Evolutionary conservation across 2,797 vertebrate species (phyloP), one percentile per base, ranked within the genome.

Genomic region (Adrianichthys oophorus): DNA sequence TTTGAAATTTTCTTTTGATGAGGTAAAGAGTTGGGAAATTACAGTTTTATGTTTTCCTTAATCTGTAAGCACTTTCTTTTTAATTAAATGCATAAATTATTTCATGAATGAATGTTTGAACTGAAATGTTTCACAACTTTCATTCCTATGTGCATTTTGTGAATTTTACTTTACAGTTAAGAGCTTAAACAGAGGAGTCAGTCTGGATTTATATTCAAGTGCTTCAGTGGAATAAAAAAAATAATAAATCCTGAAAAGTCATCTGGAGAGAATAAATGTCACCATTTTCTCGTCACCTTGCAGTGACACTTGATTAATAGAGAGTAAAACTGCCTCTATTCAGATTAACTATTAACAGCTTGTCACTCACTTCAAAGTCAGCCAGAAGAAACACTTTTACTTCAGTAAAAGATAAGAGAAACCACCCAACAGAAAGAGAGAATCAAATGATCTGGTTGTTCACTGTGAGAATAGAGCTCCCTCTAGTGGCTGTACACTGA

Each of bases 281-380:
- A 72, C 60, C 19, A 37, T 60, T 41, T 26, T 8, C 52, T 29
- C 37, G 24, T 74, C 60, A 70, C 49, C 56, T 68, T 64, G 21
- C 15, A 44, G 51, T 44, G 50, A 46, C 40, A 49, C 17, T 16
- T 46, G 3, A 68, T 62, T 64, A 68, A 73, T 52, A 50, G 7
- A 29, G 23, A 62, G 54, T 60, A 57, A 18, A 43, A 29, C 29
- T 12, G 41, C 44, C 49, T 53, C n/a, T 49, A 60, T 66, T 50
- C 5, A 46, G 53, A 67, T 83, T 42, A 85, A 53, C 60, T 66
- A 80, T 83, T 86, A 63, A 79, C 76, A 59, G 17, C 26, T 13
- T 40, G 29, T 26, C n/a, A 46, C 32, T 68, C 15, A 23, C 26
- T 54, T n/a, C n/a, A 13, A 45, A 23, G 12, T 21, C 18, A 42